Conservation (phyloP, 2,113 vertebrate genomes). For the Orcinus orca region DNA sequence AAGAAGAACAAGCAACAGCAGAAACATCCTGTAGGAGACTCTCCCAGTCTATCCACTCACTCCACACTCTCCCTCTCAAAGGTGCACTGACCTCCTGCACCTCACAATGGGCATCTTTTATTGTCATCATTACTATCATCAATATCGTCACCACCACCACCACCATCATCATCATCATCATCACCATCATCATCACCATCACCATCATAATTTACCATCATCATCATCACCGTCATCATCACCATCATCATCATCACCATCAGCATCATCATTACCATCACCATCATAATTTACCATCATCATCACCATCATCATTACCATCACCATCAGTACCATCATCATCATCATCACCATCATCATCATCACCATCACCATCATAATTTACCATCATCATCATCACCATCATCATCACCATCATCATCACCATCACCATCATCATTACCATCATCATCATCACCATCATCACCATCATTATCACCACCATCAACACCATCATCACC, state of each 20-base stretch:
- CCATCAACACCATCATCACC: rapidly evolving
- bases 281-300: rapidly evolving
- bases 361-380: not conserved
- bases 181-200: not conserved
- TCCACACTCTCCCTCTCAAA: not conserved
- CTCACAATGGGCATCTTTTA: not conserved
- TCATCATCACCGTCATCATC: rapidly evolving
- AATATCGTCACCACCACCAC: rapidly evolving
- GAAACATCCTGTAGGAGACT: not conserved
- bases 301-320: rapidly evolving
- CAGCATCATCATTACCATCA: not conserved
- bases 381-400: rapidly evolving
- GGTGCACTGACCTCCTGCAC: not conserved
- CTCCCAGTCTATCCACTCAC: not conserved
- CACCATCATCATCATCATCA: too few relatives aligned
- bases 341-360: rapidly evolving
- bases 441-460: not conserved
- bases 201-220: not conserved
- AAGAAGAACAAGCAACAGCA: not conserved
- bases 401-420: rapidly evolving
- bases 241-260: too few relatives aligned
- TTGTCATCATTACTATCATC: not conserved
- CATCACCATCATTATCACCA: too few relatives aligned
- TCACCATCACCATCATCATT: rapidly evolving
- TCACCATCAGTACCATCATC: rapidly evolving